Base-by-base conservation (phyloP, 2,888 invertebrate genomes). In the Dryocosmus kuriphilus region DNA sequence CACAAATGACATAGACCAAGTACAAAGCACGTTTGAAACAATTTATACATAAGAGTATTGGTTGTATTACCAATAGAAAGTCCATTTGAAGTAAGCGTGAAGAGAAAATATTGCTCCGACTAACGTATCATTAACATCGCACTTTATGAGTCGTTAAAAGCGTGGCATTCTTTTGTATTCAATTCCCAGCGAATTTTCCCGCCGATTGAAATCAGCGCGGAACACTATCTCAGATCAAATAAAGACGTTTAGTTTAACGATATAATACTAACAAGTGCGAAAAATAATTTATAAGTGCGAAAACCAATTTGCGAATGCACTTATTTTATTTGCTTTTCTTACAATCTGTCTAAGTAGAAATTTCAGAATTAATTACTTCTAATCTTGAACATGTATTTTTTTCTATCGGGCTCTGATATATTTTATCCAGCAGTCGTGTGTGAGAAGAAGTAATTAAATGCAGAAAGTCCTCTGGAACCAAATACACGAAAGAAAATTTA, bases 81-180 rank as follows among this genome's bases (percentile, higher is more conserved):
- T 51, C 51, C 4, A 71, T 71, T 51, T 71, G 27, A 30, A 30
- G 11, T 67, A 67, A 46, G 46, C 27, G 41, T 46, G n/a, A 71
- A 41, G 30, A 51, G n/a, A 46, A 71, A 71, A 71, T 51, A 71
- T 51, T 51, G 32, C 51, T 30, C 19, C 41, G n/a, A 27, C 65
- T 51, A 71, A 71, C 71, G 71, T 71, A 71, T 71, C 51, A 71
- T 71, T 71, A 71, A 71, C 51, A 27, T 71, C 51, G n/a, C 32
- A 51, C 30, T 71, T 71, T 71, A 71, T 71, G 71, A 51, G 51
- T 71, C 71, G 71, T 71, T 71, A 71, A 71, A 71, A 71, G 71
- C 71, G 11, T 71, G 71, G 51, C 30, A 51, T 71, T 71, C 71
- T 71, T 71, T 51, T 71, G 71, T 51, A 71, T 71, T 71, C 71